Evolutionary conservation across 1,140 invertebrate species (phyloP).

Genomic region (Pseudoatta argentina): DNA sequence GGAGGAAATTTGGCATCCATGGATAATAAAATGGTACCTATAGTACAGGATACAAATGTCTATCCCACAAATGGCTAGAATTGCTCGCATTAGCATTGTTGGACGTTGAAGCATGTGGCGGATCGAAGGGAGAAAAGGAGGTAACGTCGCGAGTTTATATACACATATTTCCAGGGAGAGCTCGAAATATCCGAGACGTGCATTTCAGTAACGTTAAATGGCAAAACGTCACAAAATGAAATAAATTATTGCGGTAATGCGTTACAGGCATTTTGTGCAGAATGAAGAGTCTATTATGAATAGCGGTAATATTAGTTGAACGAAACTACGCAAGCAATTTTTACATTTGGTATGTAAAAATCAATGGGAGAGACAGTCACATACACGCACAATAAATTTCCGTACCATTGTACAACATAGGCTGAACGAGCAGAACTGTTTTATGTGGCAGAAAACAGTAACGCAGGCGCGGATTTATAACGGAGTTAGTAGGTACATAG

Average conservation of each 20-base stretch:
- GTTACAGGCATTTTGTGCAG: not conserved
- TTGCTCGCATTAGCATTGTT: constrained; percentile 41
- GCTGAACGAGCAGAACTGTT: not conserved
- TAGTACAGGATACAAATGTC: constrained; percentile 22
- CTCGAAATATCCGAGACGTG: constrained; percentile 19
- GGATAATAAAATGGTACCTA: constrained; percentile 46
- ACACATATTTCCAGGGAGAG: not conserved
- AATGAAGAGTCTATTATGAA: not conserved
- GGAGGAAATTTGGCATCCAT: constrained; percentile 45
- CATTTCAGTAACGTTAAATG: constrained; percentile 20
- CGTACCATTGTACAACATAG: not conserved
- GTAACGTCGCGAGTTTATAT: constrained; percentile 21
- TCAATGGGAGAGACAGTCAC: not conserved
- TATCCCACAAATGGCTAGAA: constrained; percentile 34
- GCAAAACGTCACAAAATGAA: constrained; percentile 1
- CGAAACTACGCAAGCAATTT: not conserved
- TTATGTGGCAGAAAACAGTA: not conserved
- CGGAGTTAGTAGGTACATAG: constrained; percentile 20
- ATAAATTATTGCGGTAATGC: constrained; percentile 10
- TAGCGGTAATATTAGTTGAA: not conserved
- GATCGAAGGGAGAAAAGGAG: not conserved
- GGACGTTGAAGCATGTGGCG: constrained; percentile 17
- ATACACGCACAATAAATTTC: not conserved
- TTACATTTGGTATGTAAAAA: not conserved
- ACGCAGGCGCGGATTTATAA: constrained; percentile 4